A percentile compares a stretch with the other conserved stretches of the same genome.
phyloP scores from a whole-genome alignment of 2,797 vertebrate genomes.

The Oreonectes daqikongensis region DNA sequence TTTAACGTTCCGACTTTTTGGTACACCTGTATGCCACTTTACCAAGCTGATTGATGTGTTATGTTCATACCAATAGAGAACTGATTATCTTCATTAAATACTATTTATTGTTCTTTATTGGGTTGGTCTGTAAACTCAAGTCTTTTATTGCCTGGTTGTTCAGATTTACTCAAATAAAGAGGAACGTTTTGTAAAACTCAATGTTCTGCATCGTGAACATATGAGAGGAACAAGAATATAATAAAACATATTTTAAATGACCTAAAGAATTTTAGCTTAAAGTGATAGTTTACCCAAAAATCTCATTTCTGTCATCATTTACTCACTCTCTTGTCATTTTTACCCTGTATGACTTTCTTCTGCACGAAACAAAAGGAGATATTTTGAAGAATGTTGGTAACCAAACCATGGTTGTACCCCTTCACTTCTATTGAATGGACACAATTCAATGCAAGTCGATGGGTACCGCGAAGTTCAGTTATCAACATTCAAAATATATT shows the following conservation, averaged over 20 bases:
- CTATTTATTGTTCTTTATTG: slow-evolving; percentile 83
- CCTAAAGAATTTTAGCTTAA: no score
- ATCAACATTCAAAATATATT: no score
- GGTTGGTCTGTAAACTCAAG: slow-evolving; percentile 74
- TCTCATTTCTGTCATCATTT: no score
- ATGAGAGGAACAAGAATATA: slow-evolving; percentile 32
- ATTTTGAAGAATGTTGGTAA: no score
- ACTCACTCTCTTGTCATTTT: no score
- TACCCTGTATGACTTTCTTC: no score
- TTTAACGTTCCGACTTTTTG: slow-evolving; percentile 49
- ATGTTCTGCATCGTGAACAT: slow-evolving; percentile 73
- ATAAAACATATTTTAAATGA: background rate
- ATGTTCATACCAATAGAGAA: slow-evolving; percentile 48
- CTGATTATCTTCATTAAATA: slow-evolving; percentile 69
- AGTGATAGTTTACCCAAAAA: no score
- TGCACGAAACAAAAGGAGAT: no score
- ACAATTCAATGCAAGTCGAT: no score
- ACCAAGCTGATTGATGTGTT: slow-evolving; percentile 63
- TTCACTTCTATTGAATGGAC: no score
- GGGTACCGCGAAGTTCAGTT: no score
- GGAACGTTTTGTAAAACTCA: slow-evolving; percentile 80
- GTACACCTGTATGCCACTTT: slow-evolving; percentile 57
- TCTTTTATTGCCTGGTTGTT: slow-evolving; percentile 67
- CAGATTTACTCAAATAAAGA: slow-evolving; percentile 78
- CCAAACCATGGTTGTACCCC: no score